Conservation (phyloP, 2,113 vertebrate species). For the Anhinga rufa region DNA sequence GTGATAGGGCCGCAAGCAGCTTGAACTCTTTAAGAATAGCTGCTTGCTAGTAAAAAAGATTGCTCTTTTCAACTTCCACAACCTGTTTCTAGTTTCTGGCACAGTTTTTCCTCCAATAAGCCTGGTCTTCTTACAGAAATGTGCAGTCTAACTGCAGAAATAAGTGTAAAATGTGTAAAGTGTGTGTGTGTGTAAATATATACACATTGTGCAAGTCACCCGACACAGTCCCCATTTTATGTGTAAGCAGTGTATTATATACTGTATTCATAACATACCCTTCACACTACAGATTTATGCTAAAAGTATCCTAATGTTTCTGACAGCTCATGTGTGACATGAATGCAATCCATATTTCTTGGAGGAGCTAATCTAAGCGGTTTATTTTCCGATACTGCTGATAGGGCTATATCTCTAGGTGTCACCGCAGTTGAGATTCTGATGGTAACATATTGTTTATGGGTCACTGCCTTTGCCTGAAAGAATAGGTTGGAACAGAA, state of each 20-base stretch:
- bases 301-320: conserved; percentile 91
- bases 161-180: not conserved
- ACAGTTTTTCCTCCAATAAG: not conserved
- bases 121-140: not conserved
- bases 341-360: conserved; percentile 92
- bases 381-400: conserved; percentile 78
- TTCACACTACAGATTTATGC: conserved; percentile 85
- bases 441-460: conserved; percentile 89
- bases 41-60: not conserved
- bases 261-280: conserved; percentile 69
- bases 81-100: not conserved
- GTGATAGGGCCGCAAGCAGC: not conserved
- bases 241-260: conserved; percentile 51
- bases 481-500: conserved; percentile 84
- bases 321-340: conserved; percentile 82
- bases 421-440: conserved; percentile 74
- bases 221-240: conserved; percentile 23
- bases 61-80: not conserved
- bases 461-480: conserved; percentile 91
- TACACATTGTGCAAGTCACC: not conserved
- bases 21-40: not conserved
- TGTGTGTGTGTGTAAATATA: not conserved
- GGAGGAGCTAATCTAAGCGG: conserved; percentile 75
- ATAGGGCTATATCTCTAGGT: conserved; percentile 80
- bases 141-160: not conserved